Evolutionary conservation across 2,888 invertebrate species (phyloP).

Genomic region (Hypomecis atomaria): DNA sequence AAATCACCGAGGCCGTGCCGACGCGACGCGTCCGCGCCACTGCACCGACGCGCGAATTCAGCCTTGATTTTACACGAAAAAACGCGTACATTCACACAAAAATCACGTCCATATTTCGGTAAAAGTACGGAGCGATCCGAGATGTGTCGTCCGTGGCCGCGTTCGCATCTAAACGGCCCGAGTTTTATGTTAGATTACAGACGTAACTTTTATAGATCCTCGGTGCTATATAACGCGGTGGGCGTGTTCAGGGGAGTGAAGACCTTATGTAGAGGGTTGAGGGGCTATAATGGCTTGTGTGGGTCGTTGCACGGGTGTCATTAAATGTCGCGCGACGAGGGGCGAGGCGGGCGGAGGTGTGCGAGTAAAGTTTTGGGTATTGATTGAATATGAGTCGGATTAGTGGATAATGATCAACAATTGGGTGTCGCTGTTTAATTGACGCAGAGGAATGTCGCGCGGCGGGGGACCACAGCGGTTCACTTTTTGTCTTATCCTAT

Average conservation of each 20-base stretch:
- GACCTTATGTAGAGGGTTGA: slow-evolving; percentile 67
- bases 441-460: slow-evolving; percentile 38
- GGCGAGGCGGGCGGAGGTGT: slow-evolving; percentile 79
- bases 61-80: slow-evolving; percentile 71
- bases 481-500: slow-evolving; percentile 35
- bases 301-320: slow-evolving; percentile 81
- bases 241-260: slow-evolving; percentile 73
- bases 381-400: slow-evolving; percentile 84
- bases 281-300: slow-evolving; percentile 69
- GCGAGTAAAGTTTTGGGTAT: slow-evolving; percentile 85
- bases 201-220: slow-evolving; percentile 86
- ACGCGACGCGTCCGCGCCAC: slow-evolving; percentile 65
- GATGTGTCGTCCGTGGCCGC: slow-evolving; percentile 85
- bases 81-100: slow-evolving; percentile 76
- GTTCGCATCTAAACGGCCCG: slow-evolving; percentile 85
- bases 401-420: slow-evolving; percentile 83
- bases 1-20: slow-evolving; percentile 64
- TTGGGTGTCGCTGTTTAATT: slow-evolving; percentile 73
- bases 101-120: slow-evolving; percentile 80
- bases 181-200: slow-evolving; percentile 86
- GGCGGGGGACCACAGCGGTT: slow-evolving; percentile 27
- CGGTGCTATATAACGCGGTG: slow-evolving; percentile 85
- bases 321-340: slow-evolving; percentile 84
- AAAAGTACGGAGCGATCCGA: slow-evolving; percentile 83
- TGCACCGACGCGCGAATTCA: slow-evolving; percentile 62